Conservation (phyloP, 2,888 invertebrate species). For the Tetanocera ferruginea region DNA sequence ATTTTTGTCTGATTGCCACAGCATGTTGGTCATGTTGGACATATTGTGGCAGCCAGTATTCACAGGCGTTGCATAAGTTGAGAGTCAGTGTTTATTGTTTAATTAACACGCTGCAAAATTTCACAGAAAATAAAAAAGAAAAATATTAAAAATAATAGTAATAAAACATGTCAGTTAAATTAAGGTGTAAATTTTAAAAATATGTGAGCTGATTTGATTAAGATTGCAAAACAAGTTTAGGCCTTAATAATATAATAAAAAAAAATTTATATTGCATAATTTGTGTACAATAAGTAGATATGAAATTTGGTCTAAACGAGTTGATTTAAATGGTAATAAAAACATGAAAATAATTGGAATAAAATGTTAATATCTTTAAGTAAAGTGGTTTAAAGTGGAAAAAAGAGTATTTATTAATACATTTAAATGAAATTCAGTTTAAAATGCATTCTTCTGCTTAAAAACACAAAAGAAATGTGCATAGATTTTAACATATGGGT, state of each 20-base stretch:
- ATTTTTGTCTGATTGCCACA: conserved; percentile 19
- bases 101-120: background rate
- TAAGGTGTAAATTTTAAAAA: background rate
- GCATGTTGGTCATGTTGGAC: background rate
- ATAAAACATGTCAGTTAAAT: background rate
- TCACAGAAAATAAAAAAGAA: background rate
- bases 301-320: background rate
- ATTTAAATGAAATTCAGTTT: too few species aligned
- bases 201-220: background rate
- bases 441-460: background rate
- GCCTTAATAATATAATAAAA: background rate
- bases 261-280: conserved; percentile 1
- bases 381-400: background rate
- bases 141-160: background rate
- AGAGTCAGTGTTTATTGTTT: conserved; percentile 1
- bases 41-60: background rate
- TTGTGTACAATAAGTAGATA: too few species aligned
- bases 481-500: too few species aligned
- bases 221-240: background rate
- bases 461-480: too few species aligned
- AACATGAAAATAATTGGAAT: background rate
- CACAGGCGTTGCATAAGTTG: background rate
- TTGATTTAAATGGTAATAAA: background rate
- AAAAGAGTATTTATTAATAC: background rate
- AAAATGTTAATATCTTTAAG: background rate